Evolutionary conservation across 2,113 vertebrate species (phyloP), one percentile per base, ranked within the genome.

Genomic region (Nerophis ophidion): DNA sequence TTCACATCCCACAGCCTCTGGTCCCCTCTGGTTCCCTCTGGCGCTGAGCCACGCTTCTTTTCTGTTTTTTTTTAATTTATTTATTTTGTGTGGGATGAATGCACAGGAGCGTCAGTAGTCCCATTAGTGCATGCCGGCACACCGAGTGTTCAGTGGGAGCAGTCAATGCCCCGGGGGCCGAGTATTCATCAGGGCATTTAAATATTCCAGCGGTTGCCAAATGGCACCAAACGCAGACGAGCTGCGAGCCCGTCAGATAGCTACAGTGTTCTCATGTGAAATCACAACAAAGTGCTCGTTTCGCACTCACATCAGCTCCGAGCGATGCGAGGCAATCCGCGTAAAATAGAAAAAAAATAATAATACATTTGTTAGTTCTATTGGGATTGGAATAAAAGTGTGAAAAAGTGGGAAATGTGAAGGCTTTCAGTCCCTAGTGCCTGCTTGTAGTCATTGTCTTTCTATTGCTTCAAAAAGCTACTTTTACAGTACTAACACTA

Each of bases 131-230:
- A 76, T 80, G 77, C 80, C 81, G 76, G 68, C 79, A 65, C 71
- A 74, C 72, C 75, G 70, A 47, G 69, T 74, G 79, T 72, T 77
- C 82, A 66, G 75, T 82, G 71, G 70, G 79, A 81, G 83, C 72
- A 77, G 71, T 81, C 76, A 59, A n/a, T n/a, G 67, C 78, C 80
- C 81, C 83, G 73, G 77, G 69, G 81, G 81, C 81, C 66, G 75
- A 75, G 80, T 85, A 84, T 82, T 85, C 85, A 87, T 85, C 74
- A 75, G 81, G 81, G 78, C 81, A 80, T 85, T 85, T 85, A 81
- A 84, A 82, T 87, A 84, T 80, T 85, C 83, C 81, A 79, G 78
- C n/a, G 16, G 74, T 82, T 87, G 84, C 84, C 84, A 84, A 83
- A 80, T 83, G 81, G 83, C 85, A 84, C 76, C 72, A 71, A 84